Evolutionary conservation across 2,113 vertebrate genomes (phyloP).

Genomic region (Cichladusa arquata): DNA sequence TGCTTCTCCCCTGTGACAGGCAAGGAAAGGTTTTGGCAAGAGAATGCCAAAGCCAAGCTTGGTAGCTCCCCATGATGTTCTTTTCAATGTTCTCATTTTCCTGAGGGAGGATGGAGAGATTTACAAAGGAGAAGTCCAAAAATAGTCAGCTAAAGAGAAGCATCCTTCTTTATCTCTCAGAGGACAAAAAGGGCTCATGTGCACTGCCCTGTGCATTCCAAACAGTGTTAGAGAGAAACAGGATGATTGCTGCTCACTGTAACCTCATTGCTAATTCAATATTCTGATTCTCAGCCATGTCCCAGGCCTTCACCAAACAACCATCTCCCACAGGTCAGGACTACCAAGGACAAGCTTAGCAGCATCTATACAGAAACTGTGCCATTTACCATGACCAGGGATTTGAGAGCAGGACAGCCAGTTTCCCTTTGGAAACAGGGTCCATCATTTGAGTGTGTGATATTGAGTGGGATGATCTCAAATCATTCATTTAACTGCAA

Average conservation of each 20-base stretch:
- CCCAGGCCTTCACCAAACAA: background rate
- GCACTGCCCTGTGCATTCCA: background rate
- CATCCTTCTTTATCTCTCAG: background rate
- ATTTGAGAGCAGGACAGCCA: background rate
- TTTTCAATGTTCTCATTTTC: background rate
- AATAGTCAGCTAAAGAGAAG: background rate
- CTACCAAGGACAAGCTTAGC: background rate
- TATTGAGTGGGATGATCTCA: background rate
- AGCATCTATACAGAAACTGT: background rate
- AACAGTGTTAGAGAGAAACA: accelerated
- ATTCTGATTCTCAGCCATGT: background rate
- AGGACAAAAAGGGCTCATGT: background rate
- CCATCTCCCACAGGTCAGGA: background rate
- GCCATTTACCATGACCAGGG: background rate
- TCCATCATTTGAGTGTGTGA: background rate
- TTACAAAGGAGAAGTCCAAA: background rate
- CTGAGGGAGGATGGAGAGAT: background rate
- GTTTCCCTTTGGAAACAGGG: background rate
- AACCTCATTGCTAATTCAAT: background rate
- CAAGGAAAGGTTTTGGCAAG: background rate
- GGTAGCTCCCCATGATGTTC: background rate
- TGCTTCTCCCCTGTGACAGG: background rate
- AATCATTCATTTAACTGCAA: background rate
- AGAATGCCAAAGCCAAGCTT: background rate
- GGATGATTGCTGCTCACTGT: background rate